Conservation (phyloP, 53 echinoderm and acorn worm genomes). For the Crossaster papposus region DNA sequence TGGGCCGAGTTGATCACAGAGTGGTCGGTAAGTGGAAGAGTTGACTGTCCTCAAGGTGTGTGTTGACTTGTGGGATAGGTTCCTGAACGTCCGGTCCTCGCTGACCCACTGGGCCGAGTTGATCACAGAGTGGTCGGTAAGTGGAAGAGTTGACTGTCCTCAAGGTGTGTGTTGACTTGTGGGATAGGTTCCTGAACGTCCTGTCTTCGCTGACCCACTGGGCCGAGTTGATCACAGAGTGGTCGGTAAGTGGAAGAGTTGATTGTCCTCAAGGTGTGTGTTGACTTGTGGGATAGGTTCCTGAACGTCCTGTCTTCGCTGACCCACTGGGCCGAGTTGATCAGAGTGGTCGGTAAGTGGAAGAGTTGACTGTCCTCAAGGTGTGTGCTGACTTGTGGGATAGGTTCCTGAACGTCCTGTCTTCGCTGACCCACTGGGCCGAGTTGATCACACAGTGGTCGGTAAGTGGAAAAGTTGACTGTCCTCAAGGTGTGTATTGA, state of each 20-base stretch:
- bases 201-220: constrained; percentile 94
- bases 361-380: background rate
- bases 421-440: too few relatives aligned
- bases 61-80: background rate
- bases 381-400: too few relatives aligned
- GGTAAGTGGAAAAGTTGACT: too few relatives aligned
- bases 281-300: constrained; percentile 25
- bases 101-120: constrained; percentile 95
- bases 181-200: constrained; percentile 68
- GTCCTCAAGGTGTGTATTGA: too few relatives aligned
- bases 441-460: too few relatives aligned
- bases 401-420: too few relatives aligned
- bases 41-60: background rate
- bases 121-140: constrained; percentile 95
- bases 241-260: constrained; percentile 79
- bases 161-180: too few relatives aligned
- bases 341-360: constrained; percentile 94
- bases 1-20: constrained; percentile 94
- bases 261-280: too few relatives aligned
- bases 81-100: constrained; percentile 86
- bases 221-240: constrained; percentile 92
- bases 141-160: constrained; percentile 18
- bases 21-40: constrained; percentile 84
- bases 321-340: constrained; percentile 94
- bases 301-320: constrained; percentile 87